Percentiles rank a stretch among this genome's conserved stretches.
These are phyloP conservation scores for Eupithecia subfuscata DNA, from an alignment of 2,888 invertebrate genomes.

Conservation along the genomic window DNA sequence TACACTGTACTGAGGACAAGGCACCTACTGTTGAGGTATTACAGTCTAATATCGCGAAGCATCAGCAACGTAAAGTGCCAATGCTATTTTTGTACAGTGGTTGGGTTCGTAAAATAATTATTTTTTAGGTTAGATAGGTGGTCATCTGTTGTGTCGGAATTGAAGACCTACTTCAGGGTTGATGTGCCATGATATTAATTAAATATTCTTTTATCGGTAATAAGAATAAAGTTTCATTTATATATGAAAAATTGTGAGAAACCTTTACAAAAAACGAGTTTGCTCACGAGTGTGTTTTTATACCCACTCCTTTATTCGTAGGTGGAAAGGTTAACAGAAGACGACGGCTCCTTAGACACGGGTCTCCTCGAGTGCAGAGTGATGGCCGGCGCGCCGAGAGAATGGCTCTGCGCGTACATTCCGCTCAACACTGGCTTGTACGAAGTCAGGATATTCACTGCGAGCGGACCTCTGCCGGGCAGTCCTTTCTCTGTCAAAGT, in stretches of 20 bases:
- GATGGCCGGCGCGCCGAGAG: slow-evolving; percentile 86
- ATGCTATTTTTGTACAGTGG: not conserved
- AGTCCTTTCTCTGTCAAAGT: slow-evolving; percentile 92
- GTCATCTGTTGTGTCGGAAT: not conserved
- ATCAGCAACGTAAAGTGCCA: not conserved
- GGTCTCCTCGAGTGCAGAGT: slow-evolving; percentile 85
- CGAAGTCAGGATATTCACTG: slow-evolving; percentile 91
- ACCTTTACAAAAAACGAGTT: not conserved
- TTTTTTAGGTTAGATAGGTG: not conserved
- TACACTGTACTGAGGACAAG: slow-evolving; percentile 81
- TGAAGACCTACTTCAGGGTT: not conserved
- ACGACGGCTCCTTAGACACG: slow-evolving; percentile 69
- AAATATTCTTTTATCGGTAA: not conserved
- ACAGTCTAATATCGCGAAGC: not conserved
- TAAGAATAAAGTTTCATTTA: not conserved
- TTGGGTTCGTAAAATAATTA: not conserved
- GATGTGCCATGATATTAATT: not conserved
- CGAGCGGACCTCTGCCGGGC: slow-evolving; percentile 86
- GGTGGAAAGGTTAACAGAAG: slow-evolving; percentile 77
- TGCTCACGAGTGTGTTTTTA: not conserved
- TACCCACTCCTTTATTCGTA: slow-evolving; percentile 41
- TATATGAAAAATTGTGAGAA: not conserved
- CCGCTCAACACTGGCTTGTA: slow-evolving; percentile 96
- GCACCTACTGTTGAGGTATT: slow-evolving; percentile 87
- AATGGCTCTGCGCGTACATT: slow-evolving; percentile 95